Evolutionary conservation across 30 jellyfish, hydroid and myxozoan species (phyloP), one percentile per base, ranked within the genome.

Genomic region (Clytia hemisphaerica): DNA sequence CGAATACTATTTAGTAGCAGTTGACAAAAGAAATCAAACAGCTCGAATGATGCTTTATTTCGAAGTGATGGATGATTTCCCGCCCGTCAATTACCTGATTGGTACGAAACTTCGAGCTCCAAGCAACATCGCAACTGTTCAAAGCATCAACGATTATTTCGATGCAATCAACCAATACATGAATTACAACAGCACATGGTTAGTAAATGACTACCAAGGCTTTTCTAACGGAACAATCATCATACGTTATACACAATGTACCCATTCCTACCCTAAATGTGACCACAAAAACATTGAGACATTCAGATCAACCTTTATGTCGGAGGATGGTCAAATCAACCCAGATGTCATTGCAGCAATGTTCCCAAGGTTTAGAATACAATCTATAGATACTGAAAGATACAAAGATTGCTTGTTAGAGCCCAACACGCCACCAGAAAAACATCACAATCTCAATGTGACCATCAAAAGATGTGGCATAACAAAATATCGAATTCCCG

Each of bases 301-400:
- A 14, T 29, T 24, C 5, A 26, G 19, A 30, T 29, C 1, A 6
- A 32, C 7, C 3, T 37, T 61, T 16, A 0, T 32, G 6, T 61
- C 75, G 4, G 36, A 14, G 4, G 63, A 34, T 19, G 75, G 62
- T 6, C 30, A 27, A 9, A 61, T 61, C 21, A 30, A 30, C 30
- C 65, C 75, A 4, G 75, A 61, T 19, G 26, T 61, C 24, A 16
- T 61, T 1, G 36, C 79, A 1, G 25, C 4, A 24, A 42, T 69
- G 81, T 42, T 69, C 6, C 81, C 81, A 6, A 71, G 49, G 28
- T 69, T 42, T 32, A 14, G 21, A 9, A 24, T 69, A 18, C 75
- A 69, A 38, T 18, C 40, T 27, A 9, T 42, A 36, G 6, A 27
- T 10, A 37, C 48, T 24, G 49, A 26, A 7, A 69, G 49, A 34